A percentile compares a stretch with the other conserved stretches of the same genome.
Evolutionary conservation across 2,113 vertebrate species (phyloP).

Genomic region (Lophura nycthemera): DNA sequence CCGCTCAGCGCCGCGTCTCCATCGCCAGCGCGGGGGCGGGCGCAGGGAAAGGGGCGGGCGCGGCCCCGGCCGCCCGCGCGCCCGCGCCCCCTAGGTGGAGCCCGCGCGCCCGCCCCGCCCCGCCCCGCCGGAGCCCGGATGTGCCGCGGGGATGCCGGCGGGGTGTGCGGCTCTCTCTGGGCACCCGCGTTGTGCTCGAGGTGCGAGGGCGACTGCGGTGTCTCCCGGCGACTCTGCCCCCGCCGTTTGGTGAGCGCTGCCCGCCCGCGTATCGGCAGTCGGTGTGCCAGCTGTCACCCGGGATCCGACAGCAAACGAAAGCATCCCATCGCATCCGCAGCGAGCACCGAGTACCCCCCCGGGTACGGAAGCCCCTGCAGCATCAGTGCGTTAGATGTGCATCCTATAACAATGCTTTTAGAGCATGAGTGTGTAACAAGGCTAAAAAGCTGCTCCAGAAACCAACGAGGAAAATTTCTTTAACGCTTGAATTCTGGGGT

Average conservation of each 20-base stretch:
- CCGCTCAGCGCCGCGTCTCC: neutral
- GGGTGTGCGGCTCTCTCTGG: too few relatives aligned
- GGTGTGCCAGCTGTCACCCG: too few relatives aligned
- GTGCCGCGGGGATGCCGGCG: neutral
- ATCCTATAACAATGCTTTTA: rapidly evolving
- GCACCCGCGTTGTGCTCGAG: too few relatives aligned
- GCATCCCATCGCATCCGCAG: too few relatives aligned
- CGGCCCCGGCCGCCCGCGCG: conserved; percentile 13
- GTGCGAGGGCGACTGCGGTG: too few relatives aligned
- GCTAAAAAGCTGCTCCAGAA: neutral
- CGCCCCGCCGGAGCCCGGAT: conserved; percentile 44
- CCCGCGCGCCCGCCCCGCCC: neutral
- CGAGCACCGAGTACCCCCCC: rapidly evolving
- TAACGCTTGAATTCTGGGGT: neutral
- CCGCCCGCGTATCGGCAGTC: too few relatives aligned
- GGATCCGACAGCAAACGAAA: too few relatives aligned
- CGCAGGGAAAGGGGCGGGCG: neutral
- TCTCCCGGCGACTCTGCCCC: too few relatives aligned
- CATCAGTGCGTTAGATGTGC: rapidly evolving
- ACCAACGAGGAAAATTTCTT: rapidly evolving
- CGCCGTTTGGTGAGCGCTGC: too few relatives aligned
- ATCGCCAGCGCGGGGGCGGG: conserved; percentile 6
- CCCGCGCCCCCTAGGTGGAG: neutral
- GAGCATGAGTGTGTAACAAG: neutral
- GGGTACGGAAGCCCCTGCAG: rapidly evolving